Base-by-base conservation (phyloP, 1,140 invertebrate species). In the Saxidomus purpurata region DNA sequence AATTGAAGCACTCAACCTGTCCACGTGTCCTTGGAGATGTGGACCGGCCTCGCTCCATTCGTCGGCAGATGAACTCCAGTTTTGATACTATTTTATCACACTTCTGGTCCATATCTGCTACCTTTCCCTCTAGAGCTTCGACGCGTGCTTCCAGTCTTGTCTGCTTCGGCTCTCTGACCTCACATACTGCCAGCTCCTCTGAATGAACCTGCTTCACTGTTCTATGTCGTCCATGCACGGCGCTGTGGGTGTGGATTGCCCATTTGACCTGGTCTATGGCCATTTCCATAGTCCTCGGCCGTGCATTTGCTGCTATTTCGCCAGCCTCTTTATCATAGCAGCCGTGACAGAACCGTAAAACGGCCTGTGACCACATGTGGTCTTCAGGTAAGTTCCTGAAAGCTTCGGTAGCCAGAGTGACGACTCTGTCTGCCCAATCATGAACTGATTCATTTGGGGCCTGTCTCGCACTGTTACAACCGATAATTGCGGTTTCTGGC, bases 181-280 rank as follows among this genome's bases (percentile, higher is more conserved):
- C 4, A 15, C 43, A 43, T 43, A 43, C 43, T 15, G 43, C 4
- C 6, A 15, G 43, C 4, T 43, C 15, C 4, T 76, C 71, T 25
- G 6, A 28, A 2, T 25, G 15, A 9, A 76, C 71, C 49, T 47
- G 22, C 40, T 22, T 63, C 1, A 63, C 59, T 0, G 13, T 9
- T n/a, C 28, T 43, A 25, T 47, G 34, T 13, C 81, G 31, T 1
- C 81, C 59, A 67, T 67, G 61, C 2, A 83, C 49, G 1, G 61
- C 59, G 25, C 38, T 47, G 52, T 69, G 63, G 28, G 81, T 67
- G 59, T 83, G 40, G 11, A 52, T 40, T 6, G 63, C 55, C 81
- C 81, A 83, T 25, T 83, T 83, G 8, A 83, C 81, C 17, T 83
- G 36, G 55, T 83, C 55, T 22, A 83, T 63, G 19, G 81, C 81